Evolutionary conservation across 53 echinoderm and acorn worm species (phyloP), one percentile per base, ranked within the genome.

Genomic region (Astropecten irregularis): DNA sequence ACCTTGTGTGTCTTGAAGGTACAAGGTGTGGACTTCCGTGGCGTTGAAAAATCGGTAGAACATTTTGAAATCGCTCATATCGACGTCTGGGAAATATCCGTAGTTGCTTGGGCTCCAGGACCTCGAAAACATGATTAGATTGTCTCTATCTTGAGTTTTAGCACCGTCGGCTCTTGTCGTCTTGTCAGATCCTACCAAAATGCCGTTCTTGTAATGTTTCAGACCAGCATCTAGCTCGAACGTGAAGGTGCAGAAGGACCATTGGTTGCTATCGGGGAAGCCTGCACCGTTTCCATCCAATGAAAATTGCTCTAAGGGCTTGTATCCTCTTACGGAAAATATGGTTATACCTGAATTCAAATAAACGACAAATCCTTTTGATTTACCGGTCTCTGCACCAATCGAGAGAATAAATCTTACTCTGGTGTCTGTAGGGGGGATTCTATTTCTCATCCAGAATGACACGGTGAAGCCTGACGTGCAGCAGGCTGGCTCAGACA

Each of bases 391-490:
- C 0, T 79, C 61, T 10, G 47, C 79, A 9, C 79, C 79, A 31
- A 10, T 79, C 9, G 33, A 9, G n/a, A 79, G 8, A 29, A 79
- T 11, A 11, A 10, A 34, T 50, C 31, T 79, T 4, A 25, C 13
- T 2, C 1, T 2, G 27, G 3, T 16, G 14, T 3, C 19, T 23
- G 51, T 0, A 19, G 52, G 13, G 4, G n/a, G 21, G 20, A 20
- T 74, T 79, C 49, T 44, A 33, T 62, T 60, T 22, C 79, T 60
- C 79, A 79, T 44, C 79, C 79, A 79, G 62, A 79, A 79, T 10
- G 61, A 30, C 0, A 79, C 0, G 31, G 79, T 31, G 23, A 59
- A 79, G 0, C 79, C 79, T 18, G 79, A 29, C 7, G 79, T 79
- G 62, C 79, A 79, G 48, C 79, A 79, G 47, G 21, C 62, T 0